Evolutionary conservation across 2,888 invertebrate species (phyloP), one percentile per base, ranked within the genome.

Genomic region (Notocelia uddmanniana): DNA sequence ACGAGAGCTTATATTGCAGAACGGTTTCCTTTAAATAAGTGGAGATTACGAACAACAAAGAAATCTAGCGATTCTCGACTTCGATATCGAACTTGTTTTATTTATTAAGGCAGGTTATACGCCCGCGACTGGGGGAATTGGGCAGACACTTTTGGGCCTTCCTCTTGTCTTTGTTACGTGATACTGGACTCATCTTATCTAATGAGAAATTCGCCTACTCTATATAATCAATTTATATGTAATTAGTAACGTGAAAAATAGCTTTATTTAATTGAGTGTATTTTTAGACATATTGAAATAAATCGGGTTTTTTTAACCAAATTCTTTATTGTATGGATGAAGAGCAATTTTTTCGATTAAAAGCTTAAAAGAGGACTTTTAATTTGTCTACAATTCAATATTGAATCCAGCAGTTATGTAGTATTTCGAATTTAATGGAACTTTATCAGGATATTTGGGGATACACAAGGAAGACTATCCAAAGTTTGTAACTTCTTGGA

Each of bases 71-170:
- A 41, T 57, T 45, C 63, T 21, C 63, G 63, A 52, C 52, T 57
- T 45, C 57, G 37, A 67, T 67, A 67, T 67, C 55, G 19, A 67
- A 67, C 66, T 67, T 57, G 45, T 67, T 67, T 67, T 67, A 67
- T 67, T 67, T 57, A 67, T 55, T 57, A 55, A 66, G 26, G 45
- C 52, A 66, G 41, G 37, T 26, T 57, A 26, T 41, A 50, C n/a
- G 68, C 18, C 15, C 37, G 18, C 41, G 34, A 37, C 60, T 26
- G 60, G 15, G 60, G 60, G 26, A 54, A 60, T 60, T 52, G 60
- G 50, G 37, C 52, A 54, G 60, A 62, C 41, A 69, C 60, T 69
- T 45, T 64, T 45, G 60, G 37, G 50, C 26, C 26, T 69, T 26
- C 37, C 19, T 41, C 26, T 54, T 54, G 26, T 60, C 52, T 60